These are phyloP conservation scores for Anguilla obscura DNA, from an alignment of 2,797 vertebrate species.

Conservation along the genomic window DNA sequence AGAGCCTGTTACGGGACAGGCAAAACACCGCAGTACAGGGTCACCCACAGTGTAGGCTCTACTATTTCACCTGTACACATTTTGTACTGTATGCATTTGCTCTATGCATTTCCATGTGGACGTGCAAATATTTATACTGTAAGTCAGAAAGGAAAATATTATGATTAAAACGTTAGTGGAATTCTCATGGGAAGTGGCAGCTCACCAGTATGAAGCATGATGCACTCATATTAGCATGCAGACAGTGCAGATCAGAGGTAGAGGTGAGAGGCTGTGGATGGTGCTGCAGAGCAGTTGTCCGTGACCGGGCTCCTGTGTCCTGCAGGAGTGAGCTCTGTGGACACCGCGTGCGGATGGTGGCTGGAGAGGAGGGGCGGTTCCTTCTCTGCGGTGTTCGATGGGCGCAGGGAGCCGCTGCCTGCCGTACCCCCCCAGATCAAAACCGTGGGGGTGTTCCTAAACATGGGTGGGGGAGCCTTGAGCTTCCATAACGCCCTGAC, in stretches of 20 bases:
- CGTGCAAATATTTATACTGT: neutral
- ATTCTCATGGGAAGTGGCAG: neutral
- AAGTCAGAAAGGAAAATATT: neutral
- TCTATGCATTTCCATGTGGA: neutral
- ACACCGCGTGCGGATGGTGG: conserved; percentile 60
- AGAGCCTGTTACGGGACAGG: neutral
- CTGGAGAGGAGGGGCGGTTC: conserved; percentile 55
- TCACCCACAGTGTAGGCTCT: neutral
- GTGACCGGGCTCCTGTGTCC: neutral
- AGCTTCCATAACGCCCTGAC: conserved; percentile 70
- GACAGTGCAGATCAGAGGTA: neutral
- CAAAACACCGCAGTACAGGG: neutral
- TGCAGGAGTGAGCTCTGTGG: conserved; percentile 63
- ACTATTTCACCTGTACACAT: neutral
- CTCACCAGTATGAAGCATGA: neutral
- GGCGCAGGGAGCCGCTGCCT: conserved; percentile 54
- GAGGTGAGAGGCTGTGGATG: neutral
- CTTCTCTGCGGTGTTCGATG: conserved; percentile 61
- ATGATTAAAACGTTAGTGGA: neutral
- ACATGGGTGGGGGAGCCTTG: conserved; percentile 61
- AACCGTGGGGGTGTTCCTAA: conserved; percentile 68
- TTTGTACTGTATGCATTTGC: neutral
- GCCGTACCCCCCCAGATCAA: conserved; percentile 67
- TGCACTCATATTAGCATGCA: neutral
- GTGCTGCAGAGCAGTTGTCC: neutral